A percentile compares a stretch with the other conserved stretches of the same genome.
Conservation (phyloP, 2,888 invertebrate genomes). For the Parapristionchus giblindavisi region DNA sequence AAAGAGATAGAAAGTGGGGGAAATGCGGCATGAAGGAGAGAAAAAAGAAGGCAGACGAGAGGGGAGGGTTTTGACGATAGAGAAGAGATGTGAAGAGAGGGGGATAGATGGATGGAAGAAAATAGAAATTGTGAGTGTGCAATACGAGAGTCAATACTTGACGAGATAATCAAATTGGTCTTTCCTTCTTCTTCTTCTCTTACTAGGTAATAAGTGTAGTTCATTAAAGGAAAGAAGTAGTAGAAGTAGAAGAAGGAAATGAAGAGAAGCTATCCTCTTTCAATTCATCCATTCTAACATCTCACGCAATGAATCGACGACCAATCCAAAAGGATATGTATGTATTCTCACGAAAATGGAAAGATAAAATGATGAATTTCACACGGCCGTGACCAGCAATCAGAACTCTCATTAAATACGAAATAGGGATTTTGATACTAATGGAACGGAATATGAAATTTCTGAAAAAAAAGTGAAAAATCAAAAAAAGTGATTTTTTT, state of each 20-base stretch:
- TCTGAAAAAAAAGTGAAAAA: too few relatives aligned
- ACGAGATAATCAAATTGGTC: slow-evolving; percentile 34
- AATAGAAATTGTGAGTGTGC: slow-evolving; percentile 38
- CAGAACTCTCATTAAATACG: too few relatives aligned
- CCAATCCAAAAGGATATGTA: too few relatives aligned
- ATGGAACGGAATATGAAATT: too few relatives aligned
- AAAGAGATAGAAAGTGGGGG: slow-evolving; percentile 1
- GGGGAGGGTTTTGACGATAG: slow-evolving; percentile 16
- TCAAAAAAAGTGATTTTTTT: too few relatives aligned
- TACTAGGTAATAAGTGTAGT: background rate
- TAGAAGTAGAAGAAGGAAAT: background rate
- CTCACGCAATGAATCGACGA: too few relatives aligned
- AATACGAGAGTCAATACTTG: slow-evolving; percentile 35
- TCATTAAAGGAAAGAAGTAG: background rate
- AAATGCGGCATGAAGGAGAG: slow-evolving; percentile 9
- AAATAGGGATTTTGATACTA: too few relatives aligned
- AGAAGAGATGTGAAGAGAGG: slow-evolving; percentile 31
- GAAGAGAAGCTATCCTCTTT: slow-evolving; percentile 5
- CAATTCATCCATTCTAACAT: slow-evolving; percentile 20
- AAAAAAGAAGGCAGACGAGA: slow-evolving; percentile 10
- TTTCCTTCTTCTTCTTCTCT: slow-evolving; percentile 12
- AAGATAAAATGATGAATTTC: too few relatives aligned
- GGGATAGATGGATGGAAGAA: slow-evolving; percentile 36
- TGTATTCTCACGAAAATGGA: too few relatives aligned
- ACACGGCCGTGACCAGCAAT: too few relatives aligned